Base-by-base conservation (phyloP, 35 echinoderm and acorn worm species). In the Lytechinus pictus region DNA sequence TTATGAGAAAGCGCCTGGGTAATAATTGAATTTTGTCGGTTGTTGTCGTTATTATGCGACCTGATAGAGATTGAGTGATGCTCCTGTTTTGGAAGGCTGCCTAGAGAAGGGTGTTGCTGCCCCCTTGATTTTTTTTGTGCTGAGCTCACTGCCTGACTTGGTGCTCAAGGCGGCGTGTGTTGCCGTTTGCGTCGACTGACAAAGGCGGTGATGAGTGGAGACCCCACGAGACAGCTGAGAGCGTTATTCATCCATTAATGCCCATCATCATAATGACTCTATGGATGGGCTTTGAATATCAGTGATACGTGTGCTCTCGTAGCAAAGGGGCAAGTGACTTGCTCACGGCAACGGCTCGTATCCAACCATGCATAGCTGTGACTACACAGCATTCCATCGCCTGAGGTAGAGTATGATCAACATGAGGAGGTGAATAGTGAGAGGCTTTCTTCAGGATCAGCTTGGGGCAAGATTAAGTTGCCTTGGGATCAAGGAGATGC, bases 241-340 rank as follows among this genome's bases (percentile, higher is more conserved):
- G 52, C 88, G 88, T 90, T 90, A 90, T 90, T 90, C 88, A 90
- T 90, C 88, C 88, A 90, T 90, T 90, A 90, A 90, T 90, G 66
- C 88, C 88, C 88, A 90, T 90, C 88, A 52, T 90, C 52, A 44
- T 90, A 90, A 90, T 90, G 88, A 90, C 88, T 90, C 29, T 54
- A 21, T 90, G 28, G 88, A 90, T 90, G 24, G 29, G 88, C 86
- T 88, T 52, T 10, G 86, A 21, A 90, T 90, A 54, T 90, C 88
- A 90, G 88, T 54, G 88, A 90, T 90, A 54, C 88, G 52, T 54
- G 52, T 27, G 27, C 88, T 90, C 29, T 90, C 29, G 10, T 54
- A 90, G 52, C 29, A 52, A 54, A 90, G 52, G 88, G 88, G 88
- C 29, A 54, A 54, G 88, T 44, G 27, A 54, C 88, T 90, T 9